Evolutionary conservation across 2,113 vertebrate genomes (phyloP).

Genomic region (Anolis carolinensis): DNA sequence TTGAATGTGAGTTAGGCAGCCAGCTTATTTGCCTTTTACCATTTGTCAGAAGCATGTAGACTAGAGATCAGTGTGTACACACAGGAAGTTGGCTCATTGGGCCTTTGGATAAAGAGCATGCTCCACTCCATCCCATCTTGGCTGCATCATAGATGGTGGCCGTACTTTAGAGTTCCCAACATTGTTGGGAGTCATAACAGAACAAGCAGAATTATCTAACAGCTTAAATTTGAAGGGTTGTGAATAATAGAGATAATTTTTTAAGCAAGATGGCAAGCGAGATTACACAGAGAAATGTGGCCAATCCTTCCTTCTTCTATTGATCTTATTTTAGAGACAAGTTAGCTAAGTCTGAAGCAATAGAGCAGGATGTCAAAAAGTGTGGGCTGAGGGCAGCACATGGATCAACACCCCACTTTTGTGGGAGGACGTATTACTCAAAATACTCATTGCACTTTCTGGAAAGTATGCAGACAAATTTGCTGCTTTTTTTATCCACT

Average conservation of each 20-base stretch:
- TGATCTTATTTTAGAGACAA: neutral
- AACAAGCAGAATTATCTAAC: neutral
- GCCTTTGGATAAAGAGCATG: neutral
- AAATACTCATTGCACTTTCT: no score
- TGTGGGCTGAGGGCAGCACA: no score
- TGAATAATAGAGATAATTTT: neutral
- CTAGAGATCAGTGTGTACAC: neutral
- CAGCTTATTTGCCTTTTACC: neutral
- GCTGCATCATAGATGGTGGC: neutral
- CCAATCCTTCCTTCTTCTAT: neutral
- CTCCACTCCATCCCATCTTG: neutral
- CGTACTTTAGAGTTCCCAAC: neutral
- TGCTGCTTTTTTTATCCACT: no score
- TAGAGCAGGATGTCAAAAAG: neutral
- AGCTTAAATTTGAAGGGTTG: neutral
- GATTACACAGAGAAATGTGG: neutral
- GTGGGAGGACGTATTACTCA: no score
- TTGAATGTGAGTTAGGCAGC: neutral
- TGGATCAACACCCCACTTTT: no score
- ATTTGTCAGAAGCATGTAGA: neutral
- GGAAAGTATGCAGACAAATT: no score
- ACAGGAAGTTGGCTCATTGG: slow-evolving; percentile 1
- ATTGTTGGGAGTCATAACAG: neutral
- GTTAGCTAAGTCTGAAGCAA: neutral
- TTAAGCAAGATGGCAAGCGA: neutral